A percentile compares a stretch with the other conserved stretches of the same genome.
Conservation (phyloP, 1,140 invertebrate genomes). For the Paraescarpia echinospica region DNA sequence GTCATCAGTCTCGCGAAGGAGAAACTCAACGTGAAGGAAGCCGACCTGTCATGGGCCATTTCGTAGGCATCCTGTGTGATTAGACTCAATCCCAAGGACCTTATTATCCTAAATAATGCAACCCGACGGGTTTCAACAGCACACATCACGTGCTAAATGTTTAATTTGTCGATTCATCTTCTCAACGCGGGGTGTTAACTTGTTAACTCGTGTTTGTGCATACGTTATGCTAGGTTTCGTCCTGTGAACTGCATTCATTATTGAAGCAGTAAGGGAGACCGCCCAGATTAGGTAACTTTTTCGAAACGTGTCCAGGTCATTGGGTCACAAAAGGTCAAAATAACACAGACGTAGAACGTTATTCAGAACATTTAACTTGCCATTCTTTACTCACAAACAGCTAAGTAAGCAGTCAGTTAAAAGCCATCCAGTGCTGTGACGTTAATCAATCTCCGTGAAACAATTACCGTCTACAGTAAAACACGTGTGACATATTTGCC, state of each 20-base stretch:
- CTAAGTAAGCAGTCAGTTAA: no score
- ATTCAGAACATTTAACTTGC: no score
- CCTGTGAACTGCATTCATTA: no score
- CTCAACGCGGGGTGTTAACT: background rate
- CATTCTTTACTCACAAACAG: no score
- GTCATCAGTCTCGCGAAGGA: background rate
- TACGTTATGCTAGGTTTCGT: background rate
- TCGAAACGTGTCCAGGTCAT: no score
- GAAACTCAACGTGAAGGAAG: background rate
- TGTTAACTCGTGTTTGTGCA: background rate
- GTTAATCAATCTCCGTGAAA: background rate
- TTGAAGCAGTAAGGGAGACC: no score
- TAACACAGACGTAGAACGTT: no score
- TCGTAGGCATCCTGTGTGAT: background rate
- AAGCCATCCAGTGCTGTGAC: no score
- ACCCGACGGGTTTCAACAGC: no score
- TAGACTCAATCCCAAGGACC: background rate
- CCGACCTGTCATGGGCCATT: background rate
- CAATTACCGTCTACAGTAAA: background rate
- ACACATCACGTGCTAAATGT: background rate
- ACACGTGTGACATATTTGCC: background rate
- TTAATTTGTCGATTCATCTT: background rate
- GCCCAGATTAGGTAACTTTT: no score
- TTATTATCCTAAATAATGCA: background rate
- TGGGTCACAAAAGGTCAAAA: no score